Percentiles rank a stretch among this genome's conserved stretches.
Conservation (phyloP, 2,888 invertebrate genomes). For the Nycteola revayana region DNA sequence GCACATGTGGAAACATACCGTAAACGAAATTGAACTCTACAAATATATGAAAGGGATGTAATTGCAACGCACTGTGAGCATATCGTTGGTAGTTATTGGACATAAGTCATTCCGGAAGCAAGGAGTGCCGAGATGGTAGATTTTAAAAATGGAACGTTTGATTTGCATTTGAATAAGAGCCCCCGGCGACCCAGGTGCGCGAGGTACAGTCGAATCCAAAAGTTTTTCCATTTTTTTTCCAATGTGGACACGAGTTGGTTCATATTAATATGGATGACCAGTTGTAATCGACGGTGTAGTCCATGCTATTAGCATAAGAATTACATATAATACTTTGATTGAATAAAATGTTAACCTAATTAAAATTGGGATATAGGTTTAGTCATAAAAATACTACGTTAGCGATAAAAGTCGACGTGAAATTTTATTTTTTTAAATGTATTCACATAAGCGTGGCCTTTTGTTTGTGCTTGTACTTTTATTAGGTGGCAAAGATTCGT, state of each 20-base stretch:
- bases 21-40: conserved; percentile 32
- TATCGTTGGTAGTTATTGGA: conserved; percentile 62
- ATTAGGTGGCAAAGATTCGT: conserved; percentile 51
- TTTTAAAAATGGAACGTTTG: conserved; percentile 83
- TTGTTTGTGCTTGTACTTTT: conserved; percentile 50
- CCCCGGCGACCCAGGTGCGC: conserved; percentile 80
- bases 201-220: conserved; percentile 64
- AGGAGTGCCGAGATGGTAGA: conserved; percentile 79
- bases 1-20: conserved; percentile 30
- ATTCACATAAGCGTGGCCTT: no score
- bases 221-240: conserved; percentile 55
- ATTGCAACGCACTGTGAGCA: conserved; percentile 31
- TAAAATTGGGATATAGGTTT: no score
- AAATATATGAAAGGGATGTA: conserved; percentile 23
- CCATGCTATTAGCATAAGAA: conserved; percentile 52
- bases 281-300: conserved; percentile 55
- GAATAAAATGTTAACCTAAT: conserved; percentile 10
- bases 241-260: conserved; percentile 33
- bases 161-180: conserved; percentile 83
- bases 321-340: conserved; percentile 29
- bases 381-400: no score
- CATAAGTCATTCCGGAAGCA: conserved; percentile 79
- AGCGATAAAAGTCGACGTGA: no score
- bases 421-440: no score
- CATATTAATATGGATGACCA: conserved; percentile 65